Evolutionary conservation across 2,888 invertebrate species (phyloP), one percentile per base, ranked within the genome.

Genomic region (Pyralis farinalis): DNA sequence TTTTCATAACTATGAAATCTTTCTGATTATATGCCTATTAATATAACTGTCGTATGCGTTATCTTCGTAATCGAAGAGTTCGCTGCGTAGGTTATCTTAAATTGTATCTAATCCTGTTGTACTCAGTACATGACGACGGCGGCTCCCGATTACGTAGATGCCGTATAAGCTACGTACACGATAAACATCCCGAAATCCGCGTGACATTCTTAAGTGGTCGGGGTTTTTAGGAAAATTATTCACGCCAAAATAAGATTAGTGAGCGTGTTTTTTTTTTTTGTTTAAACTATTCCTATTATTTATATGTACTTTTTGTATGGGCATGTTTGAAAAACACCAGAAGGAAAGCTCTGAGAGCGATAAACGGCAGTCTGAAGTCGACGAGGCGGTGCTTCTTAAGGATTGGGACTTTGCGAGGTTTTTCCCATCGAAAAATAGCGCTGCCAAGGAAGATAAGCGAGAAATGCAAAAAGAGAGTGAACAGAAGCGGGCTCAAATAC

Each of bases 401-500:
- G 96, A 96, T 69, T 96, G 96, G 96, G 94, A 96, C 85, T 94
- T 96, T 80, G 94, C 95, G 55, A 92, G 94, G 71, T 96, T 96
- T 90, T 96, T 96, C 81, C 94, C 93, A 8, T 81, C 86, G 45
- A 89, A 82, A 64, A 79, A 61, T 52, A 56, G 59, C 9, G 79
- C 77, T 8, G 52, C 41, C n/a, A 75, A 72, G 58, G 79, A 75
- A 37, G 80, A 73, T 45, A 85, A 76, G 45, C 65, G 53, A 49
- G 78, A 75, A 39, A 46, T 74, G 47, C 44, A 89, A 47, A 90
- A 90, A 62, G 90, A 90, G 21, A 56, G 54, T 3, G 88, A 86
- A 12, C 73, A 68, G 34, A 82, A 77, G 42, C 74, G 80, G 28
- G 69, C 72, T 7, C 87, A 81, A 46, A 55, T 87, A 38, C 88